A percentile compares a stretch with the other conserved stretches of the same genome.
Conservation (phyloP, 92 coral and sea anemone species). For the Paramuricea clavata region DNA sequence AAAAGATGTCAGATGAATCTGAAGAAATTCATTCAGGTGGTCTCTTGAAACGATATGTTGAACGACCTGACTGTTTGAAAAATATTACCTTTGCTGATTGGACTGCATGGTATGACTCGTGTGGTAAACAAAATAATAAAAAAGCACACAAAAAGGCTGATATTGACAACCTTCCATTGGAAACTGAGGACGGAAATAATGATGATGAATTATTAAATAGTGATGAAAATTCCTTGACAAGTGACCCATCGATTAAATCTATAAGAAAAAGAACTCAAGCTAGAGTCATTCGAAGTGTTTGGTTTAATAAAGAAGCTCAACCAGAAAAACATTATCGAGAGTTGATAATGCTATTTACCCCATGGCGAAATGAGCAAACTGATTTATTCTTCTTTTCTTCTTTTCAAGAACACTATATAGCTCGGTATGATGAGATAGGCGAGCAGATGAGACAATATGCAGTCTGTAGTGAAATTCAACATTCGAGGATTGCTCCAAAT, state of each 20-base stretch:
- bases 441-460: no score
- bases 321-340: no score
- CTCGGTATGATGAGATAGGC: no score
- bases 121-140: slow-evolving; percentile 1
- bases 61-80: background rate
- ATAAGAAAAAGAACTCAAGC: slow-evolving; percentile 5
- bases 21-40: slow-evolving; percentile 48
- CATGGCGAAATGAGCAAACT: no score
- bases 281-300: slow-evolving; percentile 2
- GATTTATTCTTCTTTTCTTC: no score
- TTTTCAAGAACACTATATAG: slow-evolving; percentile 14
- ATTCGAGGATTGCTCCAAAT: background rate
- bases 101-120: slow-evolving; percentile 74
- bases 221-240: no score
- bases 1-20: slow-evolving; percentile 59
- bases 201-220: slow-evolving; percentile 46
- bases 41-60: background rate
- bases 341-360: no score
- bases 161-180: slow-evolving; percentile 29
- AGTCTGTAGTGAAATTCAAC: slow-evolving; percentile 47
- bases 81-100: slow-evolving; percentile 55
- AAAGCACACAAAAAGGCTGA: background rate
- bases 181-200: slow-evolving; percentile 15
- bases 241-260: no score
- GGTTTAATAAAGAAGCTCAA: no score